Evolutionary conservation across 1,140 invertebrate genomes (phyloP).

Genomic region (Sycobia sp.): DNA sequence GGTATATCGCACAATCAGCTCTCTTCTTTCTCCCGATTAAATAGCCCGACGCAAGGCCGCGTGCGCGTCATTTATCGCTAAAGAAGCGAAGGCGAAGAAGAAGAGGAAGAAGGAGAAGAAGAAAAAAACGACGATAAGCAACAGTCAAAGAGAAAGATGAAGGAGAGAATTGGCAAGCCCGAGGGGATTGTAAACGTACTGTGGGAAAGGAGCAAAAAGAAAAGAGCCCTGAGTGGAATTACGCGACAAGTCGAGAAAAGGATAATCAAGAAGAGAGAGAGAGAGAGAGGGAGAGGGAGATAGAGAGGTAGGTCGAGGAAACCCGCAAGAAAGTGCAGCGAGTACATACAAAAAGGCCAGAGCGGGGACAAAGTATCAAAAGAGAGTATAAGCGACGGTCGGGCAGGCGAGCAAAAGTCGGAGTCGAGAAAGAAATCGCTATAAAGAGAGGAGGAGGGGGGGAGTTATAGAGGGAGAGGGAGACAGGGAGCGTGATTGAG

Average conservation of each 20-base stretch:
- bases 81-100: too few relatives aligned
- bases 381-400: neutral
- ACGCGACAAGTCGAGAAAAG: too few relatives aligned
- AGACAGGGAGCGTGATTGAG: neutral
- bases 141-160: neutral
- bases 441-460: neutral
- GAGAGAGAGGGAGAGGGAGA: too few relatives aligned
- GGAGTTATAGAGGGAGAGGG: neutral
- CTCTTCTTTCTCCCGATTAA: too few relatives aligned
- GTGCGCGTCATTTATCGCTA: neutral
- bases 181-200: neutral
- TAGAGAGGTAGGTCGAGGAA: neutral
- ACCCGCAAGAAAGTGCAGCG: neutral
- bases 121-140: neutral
- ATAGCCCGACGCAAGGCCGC: slow-evolving; percentile 2
- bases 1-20: too few relatives aligned
- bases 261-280: too few relatives aligned
- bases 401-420: neutral
- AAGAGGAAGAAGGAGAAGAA: neutral
- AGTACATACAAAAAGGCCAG: too few relatives aligned
- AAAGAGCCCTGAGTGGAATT: too few relatives aligned
- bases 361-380: neutral
- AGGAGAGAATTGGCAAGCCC: neutral
- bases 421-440: too few relatives aligned
- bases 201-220: slow-evolving; percentile 3